These are phyloP conservation scores for Harpegnathos saltator DNA, from an alignment of 1,140 invertebrate genomes.

Conservation along the genomic window DNA sequence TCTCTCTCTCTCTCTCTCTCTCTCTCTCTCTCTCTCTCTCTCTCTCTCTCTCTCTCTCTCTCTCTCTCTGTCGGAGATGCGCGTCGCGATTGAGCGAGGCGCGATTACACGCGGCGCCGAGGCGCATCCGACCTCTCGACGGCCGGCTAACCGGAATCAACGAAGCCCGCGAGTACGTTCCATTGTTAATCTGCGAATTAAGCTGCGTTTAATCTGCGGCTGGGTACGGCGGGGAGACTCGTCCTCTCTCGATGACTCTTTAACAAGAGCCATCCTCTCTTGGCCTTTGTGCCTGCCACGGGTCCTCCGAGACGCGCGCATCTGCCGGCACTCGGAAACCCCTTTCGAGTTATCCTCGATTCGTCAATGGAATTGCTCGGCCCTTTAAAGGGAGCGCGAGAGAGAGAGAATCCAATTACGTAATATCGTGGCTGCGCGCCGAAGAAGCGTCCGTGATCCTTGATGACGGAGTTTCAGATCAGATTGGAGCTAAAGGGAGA, in stretches of 20 bases:
- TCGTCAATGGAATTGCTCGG: constrained; percentile 74
- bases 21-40: too few species aligned
- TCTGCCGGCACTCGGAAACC: constrained; percentile 72
- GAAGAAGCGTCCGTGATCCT: constrained; percentile 72
- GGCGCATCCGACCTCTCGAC: constrained; percentile 61
- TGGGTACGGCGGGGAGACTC: constrained; percentile 53
- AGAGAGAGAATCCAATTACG: constrained; percentile 77
- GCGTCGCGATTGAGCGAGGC: constrained; percentile 6
- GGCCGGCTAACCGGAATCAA: constrained; percentile 44
- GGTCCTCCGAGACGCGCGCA: constrained; percentile 60
- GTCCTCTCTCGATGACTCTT: constrained; percentile 59
- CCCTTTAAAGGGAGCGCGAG: constrained; percentile 68
- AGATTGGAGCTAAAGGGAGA: constrained; percentile 26
- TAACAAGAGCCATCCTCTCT: constrained; percentile 68
- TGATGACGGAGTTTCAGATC: constrained; percentile 57
- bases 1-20: too few species aligned
- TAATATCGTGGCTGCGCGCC: constrained; percentile 73
- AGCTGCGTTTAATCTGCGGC: constrained; percentile 70
- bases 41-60: too few species aligned
- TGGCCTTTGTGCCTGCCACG: constrained; percentile 62
- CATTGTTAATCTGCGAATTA: constrained; percentile 70
- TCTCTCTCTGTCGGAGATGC: too few species aligned
- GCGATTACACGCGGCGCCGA: constrained; percentile 42
- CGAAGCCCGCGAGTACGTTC: constrained; percentile 61
- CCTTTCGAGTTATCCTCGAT: constrained; percentile 74